Evolutionary conservation across 2,797 vertebrate genomes (phyloP), one percentile per base, ranked within the genome.

Genomic region (Podarcis lilfordi): DNA sequence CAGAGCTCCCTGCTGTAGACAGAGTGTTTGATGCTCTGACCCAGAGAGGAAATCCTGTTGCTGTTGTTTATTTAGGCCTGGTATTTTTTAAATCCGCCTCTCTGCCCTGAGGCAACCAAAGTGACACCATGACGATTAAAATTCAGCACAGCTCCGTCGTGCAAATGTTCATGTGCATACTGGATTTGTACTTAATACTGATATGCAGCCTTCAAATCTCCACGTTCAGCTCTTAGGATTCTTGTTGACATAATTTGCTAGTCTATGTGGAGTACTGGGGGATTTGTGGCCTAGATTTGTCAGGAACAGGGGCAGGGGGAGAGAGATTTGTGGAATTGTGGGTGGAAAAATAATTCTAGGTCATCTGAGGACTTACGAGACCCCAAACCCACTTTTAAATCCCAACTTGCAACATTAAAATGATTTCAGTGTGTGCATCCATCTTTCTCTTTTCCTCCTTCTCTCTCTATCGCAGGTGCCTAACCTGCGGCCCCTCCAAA

Each of bases 281-380:
- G 86, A 17, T 64, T 37, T 61, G 86, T 87, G 78, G 35, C 78
- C 78, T 81, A 23, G 68, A 74, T 81, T 61, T 32, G 37, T 50
- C 21, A 23, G 66, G 66, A 45, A 40, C 27, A 5, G 19, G 64
- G 8, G 55, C 10, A 13, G 23, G 3, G 40, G 1, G 75, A 29
- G 35, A 61, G 23, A 23, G 45, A 61, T n/a, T 21, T 8, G 21
- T 72, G 17, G 40, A 25, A 23, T 29, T 45, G 25, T 77, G 3
- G 40, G n/a, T 10, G 6, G 11, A 1, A 43, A 29, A 7, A 64
- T 23, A 19, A 64, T 66, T 85, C 59, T 55, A 50, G 75, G 75
- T 5, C 84, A 50, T 23, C 5, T 8, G 32, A 2, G 10, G 29
- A 61, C 40, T 10, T 35, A 64, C 35, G 9, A 64, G n/a, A 80